phyloP scores from a whole-genome alignment of 2,797 vertebrate species.

The Tadarida brasiliensis region DNA sequence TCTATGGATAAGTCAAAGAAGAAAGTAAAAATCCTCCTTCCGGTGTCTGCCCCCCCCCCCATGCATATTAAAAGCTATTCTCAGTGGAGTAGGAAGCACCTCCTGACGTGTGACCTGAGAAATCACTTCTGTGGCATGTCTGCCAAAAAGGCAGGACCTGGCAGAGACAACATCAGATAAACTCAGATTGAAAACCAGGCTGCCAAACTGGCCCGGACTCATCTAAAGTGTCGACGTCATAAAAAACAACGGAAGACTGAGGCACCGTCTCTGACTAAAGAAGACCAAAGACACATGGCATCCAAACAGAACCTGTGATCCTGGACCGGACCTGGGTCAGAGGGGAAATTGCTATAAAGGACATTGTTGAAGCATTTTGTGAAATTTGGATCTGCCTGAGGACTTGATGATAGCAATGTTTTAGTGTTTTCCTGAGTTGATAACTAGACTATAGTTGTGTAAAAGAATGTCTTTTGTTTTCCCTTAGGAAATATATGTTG shows the following conservation, averaged over 20 bases:
- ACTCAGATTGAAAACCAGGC: background rate
- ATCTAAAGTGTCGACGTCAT: background rate
- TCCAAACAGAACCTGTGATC: background rate
- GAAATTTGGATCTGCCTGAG: background rate
- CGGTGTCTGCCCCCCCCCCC: background rate
- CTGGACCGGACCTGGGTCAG: background rate
- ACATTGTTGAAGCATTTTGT: background rate
- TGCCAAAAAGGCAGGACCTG: slow-evolving; percentile 2
- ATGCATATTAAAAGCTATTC: background rate
- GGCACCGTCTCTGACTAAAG: background rate
- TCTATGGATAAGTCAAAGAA: background rate
- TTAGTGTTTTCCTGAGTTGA: background rate
- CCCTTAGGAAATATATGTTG: background rate
- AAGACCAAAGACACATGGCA: background rate
- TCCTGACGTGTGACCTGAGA: background rate
- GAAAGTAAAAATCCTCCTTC: background rate
- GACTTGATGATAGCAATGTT: background rate
- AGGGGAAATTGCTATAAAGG: background rate
- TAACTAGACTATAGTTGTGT: background rate
- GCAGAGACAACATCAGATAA: slow-evolving; percentile 3
- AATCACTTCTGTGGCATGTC: background rate
- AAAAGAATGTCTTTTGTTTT: background rate
- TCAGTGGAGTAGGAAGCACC: background rate
- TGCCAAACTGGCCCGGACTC: background rate
- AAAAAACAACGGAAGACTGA: background rate